These are phyloP conservation scores for Alethe castanea DNA, from an alignment of 2,113 vertebrate species.

Conservation along the genomic window DNA sequence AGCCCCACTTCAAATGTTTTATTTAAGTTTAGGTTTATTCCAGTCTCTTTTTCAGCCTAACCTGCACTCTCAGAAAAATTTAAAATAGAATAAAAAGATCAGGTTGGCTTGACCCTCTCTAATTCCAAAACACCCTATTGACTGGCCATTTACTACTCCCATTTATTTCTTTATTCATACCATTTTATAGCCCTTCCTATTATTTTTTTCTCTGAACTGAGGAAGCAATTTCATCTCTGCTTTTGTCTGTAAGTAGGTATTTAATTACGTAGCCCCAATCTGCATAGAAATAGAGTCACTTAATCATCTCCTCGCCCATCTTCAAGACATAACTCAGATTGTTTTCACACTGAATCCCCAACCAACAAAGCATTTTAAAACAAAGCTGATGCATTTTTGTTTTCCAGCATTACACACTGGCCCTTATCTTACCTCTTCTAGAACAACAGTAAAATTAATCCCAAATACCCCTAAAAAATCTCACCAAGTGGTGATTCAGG, in stretches of 20 bases:
- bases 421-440: background rate
- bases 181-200: background rate
- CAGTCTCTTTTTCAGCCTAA: background rate
- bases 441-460: background rate
- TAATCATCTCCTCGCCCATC: slow-evolving; percentile 14
- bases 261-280: slow-evolving; percentile 13
- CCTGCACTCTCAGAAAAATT: background rate
- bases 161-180: slow-evolving; percentile 22
- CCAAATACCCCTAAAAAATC: background rate
- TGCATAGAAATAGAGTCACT: slow-evolving; percentile 54
- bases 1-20: background rate
- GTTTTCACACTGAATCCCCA: background rate
- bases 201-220: background rate
- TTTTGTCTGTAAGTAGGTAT: slow-evolving; percentile 1
- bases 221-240: slow-evolving; percentile 38
- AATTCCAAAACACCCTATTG: background rate
- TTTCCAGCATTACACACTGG: background rate
- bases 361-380: background rate
- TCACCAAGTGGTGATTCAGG: background rate
- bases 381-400: background rate
- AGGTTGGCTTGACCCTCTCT: background rate
- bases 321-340: background rate
- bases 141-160: background rate
- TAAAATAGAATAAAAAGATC: background rate
- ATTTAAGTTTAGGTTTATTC: background rate